A percentile compares a stretch with the other conserved stretches of the same genome.
Evolutionary conservation across 2,113 vertebrate genomes (phyloP).

Genomic region (Rhagologus leucostigma): DNA sequence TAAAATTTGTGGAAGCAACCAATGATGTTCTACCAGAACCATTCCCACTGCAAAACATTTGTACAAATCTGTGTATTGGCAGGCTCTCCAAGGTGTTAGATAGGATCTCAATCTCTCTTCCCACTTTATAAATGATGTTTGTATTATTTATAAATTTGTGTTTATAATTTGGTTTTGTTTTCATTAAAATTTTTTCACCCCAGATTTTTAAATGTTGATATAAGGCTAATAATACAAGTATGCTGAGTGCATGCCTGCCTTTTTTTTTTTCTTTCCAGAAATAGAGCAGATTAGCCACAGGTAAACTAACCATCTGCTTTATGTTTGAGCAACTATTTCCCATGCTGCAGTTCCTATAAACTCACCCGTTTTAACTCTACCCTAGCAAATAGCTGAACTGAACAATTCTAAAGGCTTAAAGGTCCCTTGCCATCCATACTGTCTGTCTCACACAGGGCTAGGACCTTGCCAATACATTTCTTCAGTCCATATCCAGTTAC

Average conservation of each 20-base stretch:
- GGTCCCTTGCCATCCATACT: not conserved
- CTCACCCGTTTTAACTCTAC: not conserved
- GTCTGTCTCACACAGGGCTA: fast-evolving
- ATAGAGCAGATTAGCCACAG: not conserved
- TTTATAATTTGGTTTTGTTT: not conserved
- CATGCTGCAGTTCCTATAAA: not conserved
- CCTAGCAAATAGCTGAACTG: not conserved
- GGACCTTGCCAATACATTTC: not conserved
- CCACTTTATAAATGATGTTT: not conserved
- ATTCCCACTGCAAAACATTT: not conserved
- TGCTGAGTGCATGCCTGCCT: not conserved
- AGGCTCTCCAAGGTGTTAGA: not conserved
- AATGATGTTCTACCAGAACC: not conserved
- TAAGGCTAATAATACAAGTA: not conserved
- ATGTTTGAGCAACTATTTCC: not conserved
- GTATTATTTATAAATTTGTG: not conserved
- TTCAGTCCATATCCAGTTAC: not conserved
- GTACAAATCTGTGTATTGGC: not conserved
- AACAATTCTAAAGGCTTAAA: not conserved
- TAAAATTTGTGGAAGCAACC: not conserved
- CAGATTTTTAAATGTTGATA: not conserved
- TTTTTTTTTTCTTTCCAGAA: not conserved
- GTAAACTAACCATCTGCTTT: not conserved
- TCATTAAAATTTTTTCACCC: not conserved
- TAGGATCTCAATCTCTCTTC: not conserved